Percentiles rank a stretch among this genome's conserved stretches.
phyloP scores from a whole-genome alignment of 1,140 invertebrate species.

The Eurosta solidaginis region DNA sequence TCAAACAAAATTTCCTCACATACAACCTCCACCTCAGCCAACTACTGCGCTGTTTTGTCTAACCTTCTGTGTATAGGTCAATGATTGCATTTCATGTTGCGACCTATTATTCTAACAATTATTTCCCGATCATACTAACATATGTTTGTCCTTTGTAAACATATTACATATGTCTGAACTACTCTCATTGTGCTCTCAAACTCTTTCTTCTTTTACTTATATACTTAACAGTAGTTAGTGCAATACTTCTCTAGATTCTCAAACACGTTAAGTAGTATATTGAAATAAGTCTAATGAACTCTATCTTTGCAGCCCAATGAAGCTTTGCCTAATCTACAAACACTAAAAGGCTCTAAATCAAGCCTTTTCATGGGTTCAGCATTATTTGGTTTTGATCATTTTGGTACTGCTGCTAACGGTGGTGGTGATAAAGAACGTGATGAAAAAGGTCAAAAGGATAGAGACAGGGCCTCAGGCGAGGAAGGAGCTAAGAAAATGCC shows the following conservation, averaged over 20 bases:
- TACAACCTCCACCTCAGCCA: no score
- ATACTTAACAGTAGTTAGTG: constrained; percentile 1
- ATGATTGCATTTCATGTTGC: no score
- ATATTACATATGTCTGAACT: no score
- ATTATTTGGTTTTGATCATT: constrained; percentile 53
- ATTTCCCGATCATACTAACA: constrained; percentile 36
- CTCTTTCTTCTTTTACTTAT: not conserved
- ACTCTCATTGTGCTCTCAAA: constrained; percentile 1
- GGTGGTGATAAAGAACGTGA: constrained; percentile 36
- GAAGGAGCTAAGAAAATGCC: constrained; percentile 74
- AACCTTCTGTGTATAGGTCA: no score
- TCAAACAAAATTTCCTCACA: no score
- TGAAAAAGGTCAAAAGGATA: constrained; percentile 46
- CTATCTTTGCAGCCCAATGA: constrained; percentile 60
- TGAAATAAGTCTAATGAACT: not conserved
- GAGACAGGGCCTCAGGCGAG: constrained; percentile 57
- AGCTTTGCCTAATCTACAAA: constrained; percentile 62
- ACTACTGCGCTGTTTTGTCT: no score
- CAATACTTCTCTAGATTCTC: constrained; percentile 2
- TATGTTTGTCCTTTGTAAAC: constrained; percentile 42
- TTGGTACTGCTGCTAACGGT: constrained; percentile 27
- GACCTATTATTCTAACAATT: no score
- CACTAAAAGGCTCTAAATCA: constrained; percentile 65
- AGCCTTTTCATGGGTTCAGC: constrained; percentile 60
- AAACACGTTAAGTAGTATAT: not conserved